Percentiles rank a stretch among this genome's conserved stretches.
These are phyloP conservation scores for Proterorhinus semilunaris DNA, from an alignment of 2,113 vertebrate genomes.

Conservation along the genomic window DNA sequence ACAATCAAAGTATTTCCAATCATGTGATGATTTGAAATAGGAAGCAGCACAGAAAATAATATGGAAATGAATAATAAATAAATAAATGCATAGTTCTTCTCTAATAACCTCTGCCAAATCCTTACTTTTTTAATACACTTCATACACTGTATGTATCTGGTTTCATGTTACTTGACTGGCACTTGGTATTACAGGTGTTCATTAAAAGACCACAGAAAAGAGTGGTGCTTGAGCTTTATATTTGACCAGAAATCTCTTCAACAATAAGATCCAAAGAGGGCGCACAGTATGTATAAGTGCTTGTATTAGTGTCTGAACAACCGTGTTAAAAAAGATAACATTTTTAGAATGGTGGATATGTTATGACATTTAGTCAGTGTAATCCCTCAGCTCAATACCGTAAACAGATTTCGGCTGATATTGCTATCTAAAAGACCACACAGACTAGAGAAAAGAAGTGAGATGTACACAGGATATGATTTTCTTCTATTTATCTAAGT, in stretches of 20 bases:
- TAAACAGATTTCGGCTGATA: background rate
- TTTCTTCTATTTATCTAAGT: background rate
- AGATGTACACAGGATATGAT: background rate
- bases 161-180: too few relatives aligned
- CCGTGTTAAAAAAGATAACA: conserved; percentile 1
- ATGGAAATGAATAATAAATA: too few relatives aligned
- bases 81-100: too few relatives aligned
- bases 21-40: too few relatives aligned
- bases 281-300: background rate
- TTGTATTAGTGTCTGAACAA: conserved; percentile 1
- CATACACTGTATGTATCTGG: too few relatives aligned
- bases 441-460: background rate
- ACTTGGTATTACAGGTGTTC: background rate
- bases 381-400: conserved; percentile 2
- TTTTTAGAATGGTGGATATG: conserved; percentile 1
- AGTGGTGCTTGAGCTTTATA: background rate
- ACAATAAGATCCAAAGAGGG: background rate
- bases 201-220: background rate
- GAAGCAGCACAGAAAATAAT: too few relatives aligned
- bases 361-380: conserved; percentile 6
- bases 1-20: too few relatives aligned
- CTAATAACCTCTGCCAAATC: too few relatives aligned
- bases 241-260: background rate
- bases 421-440: background rate
- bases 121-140: too few relatives aligned